Evolutionary conservation across 2,113 vertebrate genomes (phyloP), one percentile per base, ranked within the genome.

Genomic region (Corythornis vintsioides): DNA sequence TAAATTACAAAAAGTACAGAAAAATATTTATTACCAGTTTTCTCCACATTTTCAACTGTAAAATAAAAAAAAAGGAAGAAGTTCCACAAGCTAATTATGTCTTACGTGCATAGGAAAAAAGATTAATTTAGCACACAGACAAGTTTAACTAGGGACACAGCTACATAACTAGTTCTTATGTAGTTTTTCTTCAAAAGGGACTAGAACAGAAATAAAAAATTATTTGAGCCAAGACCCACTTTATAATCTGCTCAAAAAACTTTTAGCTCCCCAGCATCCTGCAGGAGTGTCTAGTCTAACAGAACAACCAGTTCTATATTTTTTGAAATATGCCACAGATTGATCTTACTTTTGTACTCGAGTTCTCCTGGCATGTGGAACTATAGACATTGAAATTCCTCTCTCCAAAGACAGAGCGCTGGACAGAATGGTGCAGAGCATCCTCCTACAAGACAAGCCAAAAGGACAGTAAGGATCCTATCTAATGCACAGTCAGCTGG

Each of bases 321-420:
- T 78, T 75, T 64, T 83, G 73, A 87, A 55, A 38, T 7, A 66
- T 28, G 57, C 83, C 88, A 78, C 79, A 81, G 50, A 72, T 33
- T 61, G 72, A 96, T 92, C 98, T 98, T 95, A 98, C 98, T 97
- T 98, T 99, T 85, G 97, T 66, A 67, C 96, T 95, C 35, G 96
- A 87, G 78, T 95, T 98, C 76, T 98, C 95, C 94, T 97, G 96
- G 72, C 96, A 95, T 73, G 97, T 95, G 89, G 98, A 97, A 94
- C 98, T 98, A 97, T 93, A 97, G 80, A 98, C 93, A 95, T 99
- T 99, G 96, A 99, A 98, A 98, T 98, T 99, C 97, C 98, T 98
- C 97, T 99, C 99, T 95, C 99, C 98, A 91, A 99, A 99, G 96
- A 99, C 99, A 74, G 98, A 99, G 77, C 99, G 98, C 59, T 97